phyloP scores from a whole-genome alignment of 2,888 invertebrate species.

The Agelastica alni region DNA sequence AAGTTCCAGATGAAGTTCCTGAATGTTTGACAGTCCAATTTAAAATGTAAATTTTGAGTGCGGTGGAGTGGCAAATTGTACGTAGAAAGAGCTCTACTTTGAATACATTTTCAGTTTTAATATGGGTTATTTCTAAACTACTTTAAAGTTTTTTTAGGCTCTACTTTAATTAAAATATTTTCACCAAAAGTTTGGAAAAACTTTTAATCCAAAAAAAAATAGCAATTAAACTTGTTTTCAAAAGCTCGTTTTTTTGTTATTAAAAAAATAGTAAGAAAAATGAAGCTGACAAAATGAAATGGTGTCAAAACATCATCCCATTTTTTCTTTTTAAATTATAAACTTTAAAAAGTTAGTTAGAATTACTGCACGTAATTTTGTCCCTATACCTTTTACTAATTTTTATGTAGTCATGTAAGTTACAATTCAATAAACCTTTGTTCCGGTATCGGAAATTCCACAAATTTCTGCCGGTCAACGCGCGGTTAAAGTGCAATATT shows the following conservation, averaged over 20 bases:
- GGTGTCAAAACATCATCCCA: too few species aligned
- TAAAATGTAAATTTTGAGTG: constrained; percentile 22
- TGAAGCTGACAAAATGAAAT: not conserved
- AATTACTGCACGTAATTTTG: too few species aligned
- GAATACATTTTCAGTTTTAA: constrained; percentile 20
- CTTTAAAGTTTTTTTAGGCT: constrained; percentile 15
- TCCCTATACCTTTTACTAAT: not conserved
- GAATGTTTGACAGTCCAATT: constrained; percentile 23
- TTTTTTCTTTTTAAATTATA: not conserved
- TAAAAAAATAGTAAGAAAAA: not conserved
- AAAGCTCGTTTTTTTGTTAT: too few species aligned
- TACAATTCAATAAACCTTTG: too few species aligned
- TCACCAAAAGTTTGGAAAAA: not conserved
- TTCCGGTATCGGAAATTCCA: too few species aligned
- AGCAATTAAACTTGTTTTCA: constrained; percentile 7
- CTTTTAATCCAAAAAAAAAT: not conserved
- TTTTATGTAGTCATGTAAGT: not conserved
- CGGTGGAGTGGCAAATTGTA: constrained; percentile 18
- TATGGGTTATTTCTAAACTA: constrained; percentile 12
- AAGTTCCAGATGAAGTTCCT: constrained; percentile 16
- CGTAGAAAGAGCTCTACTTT: constrained; percentile 12
- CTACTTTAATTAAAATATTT: constrained; percentile 14
- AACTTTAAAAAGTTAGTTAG: not conserved
- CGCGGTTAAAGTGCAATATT: too few species aligned
- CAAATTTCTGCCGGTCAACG: too few species aligned